Conservation (phyloP, 2,797 vertebrate species). For the Poecilia picta region DNA sequence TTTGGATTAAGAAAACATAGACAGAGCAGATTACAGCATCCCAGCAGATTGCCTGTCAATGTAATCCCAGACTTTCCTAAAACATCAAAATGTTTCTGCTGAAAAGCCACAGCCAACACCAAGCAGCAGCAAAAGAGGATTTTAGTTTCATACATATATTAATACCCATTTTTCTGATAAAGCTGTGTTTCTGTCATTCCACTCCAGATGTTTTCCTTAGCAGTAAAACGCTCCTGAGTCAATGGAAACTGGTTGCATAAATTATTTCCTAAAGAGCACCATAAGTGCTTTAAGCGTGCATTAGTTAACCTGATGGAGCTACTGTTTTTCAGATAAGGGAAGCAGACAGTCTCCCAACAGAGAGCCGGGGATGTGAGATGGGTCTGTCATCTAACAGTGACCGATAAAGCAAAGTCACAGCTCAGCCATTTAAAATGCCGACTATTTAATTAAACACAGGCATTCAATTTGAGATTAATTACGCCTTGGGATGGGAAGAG, state of each 20-base stretch:
- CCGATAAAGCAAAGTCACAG: conserved; percentile 53
- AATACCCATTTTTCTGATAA: not conserved
- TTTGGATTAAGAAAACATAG: conserved; percentile 18
- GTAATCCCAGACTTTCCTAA: conserved; percentile 55
- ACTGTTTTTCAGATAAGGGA: conserved; percentile 19
- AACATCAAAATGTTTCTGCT: conserved; percentile 46
- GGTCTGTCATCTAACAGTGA: conserved; percentile 49
- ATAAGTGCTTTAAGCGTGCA: conserved; percentile 9
- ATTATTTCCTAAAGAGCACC: conserved; percentile 28
- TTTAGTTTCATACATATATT: conserved; percentile 38
- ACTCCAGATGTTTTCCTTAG: not conserved
- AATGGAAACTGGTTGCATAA: not conserved
- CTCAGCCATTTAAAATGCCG: conserved; percentile 56
- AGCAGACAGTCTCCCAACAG: conserved; percentile 25
- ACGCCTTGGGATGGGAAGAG: conserved; percentile 40
- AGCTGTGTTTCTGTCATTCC: not conserved
- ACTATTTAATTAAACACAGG: conserved; percentile 70
- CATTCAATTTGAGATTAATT: conserved; percentile 68
- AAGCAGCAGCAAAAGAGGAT: conserved; percentile 40
- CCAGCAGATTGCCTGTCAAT: conserved; percentile 35
- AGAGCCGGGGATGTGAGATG: conserved; percentile 33
- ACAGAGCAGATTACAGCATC: conserved; percentile 55
- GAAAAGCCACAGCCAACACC: conserved; percentile 28
- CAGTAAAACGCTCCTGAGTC: conserved; percentile 15
- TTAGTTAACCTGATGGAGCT: conserved; percentile 25